Conservation (phyloP, 2,113 vertebrate species). For the Anguilla rostrata region DNA sequence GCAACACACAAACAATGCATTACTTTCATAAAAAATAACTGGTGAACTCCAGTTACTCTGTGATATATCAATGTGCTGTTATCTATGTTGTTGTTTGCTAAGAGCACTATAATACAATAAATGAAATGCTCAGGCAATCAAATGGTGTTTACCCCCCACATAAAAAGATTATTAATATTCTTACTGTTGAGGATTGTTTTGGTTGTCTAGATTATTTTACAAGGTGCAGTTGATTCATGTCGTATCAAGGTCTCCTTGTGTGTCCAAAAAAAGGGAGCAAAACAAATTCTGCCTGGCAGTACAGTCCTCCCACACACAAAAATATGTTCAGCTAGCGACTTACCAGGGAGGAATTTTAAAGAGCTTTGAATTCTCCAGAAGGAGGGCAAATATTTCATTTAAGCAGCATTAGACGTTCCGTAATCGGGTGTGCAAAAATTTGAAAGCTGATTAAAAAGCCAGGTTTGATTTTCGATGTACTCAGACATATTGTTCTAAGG, state of each 20-base stretch:
- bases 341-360: conserved; percentile 34
- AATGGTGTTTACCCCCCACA: background rate
- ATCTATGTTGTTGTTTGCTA: background rate
- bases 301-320: conserved; percentile 25
- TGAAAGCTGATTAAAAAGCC: conserved; percentile 8
- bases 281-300: conserved; percentile 32
- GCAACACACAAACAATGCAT: background rate
- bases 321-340: conserved; percentile 26
- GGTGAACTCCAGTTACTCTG: background rate
- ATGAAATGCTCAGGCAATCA: background rate
- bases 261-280: conserved; percentile 16
- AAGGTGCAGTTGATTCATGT: conserved; percentile 16
- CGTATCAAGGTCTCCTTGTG: conserved; percentile 27
- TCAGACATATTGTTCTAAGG: background rate
- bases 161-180: conserved; percentile 11
- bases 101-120: background rate
- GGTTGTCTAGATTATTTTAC: conserved; percentile 26
- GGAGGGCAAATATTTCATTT: conserved; percentile 28
- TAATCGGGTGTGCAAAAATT: background rate
- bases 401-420: conserved; percentile 17
- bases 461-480: background rate
- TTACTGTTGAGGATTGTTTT: conserved; percentile 4
- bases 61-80: background rate
- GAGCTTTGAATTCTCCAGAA: conserved; percentile 34
- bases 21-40: background rate